Evolutionary conservation across 2,888 invertebrate genomes (phyloP).

Genomic region (Acleris cristana): DNA sequence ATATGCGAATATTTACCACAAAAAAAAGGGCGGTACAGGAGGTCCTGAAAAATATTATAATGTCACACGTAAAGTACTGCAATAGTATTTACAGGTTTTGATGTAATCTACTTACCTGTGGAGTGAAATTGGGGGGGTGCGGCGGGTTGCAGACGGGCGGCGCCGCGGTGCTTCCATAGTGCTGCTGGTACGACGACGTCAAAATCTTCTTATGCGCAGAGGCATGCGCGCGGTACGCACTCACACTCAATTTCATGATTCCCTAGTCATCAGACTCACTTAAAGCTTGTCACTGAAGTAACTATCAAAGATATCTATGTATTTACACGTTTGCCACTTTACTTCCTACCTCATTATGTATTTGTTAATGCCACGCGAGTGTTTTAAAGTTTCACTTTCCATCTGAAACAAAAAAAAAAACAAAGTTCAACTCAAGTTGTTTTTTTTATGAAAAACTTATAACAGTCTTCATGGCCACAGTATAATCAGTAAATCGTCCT

Average conservation of each 20-base stretch:
- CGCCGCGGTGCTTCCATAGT: slow-evolving; percentile 90
- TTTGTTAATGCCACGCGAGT: background rate
- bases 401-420: slow-evolving; percentile 29
- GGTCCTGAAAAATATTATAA: too few relatives aligned
- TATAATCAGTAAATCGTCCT: too few relatives aligned
- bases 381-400: slow-evolving; percentile 10
- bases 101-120: slow-evolving; percentile 59
- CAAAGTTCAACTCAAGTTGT: too few relatives aligned
- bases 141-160: slow-evolving; percentile 80
- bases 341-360: slow-evolving; percentile 29
- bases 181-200: slow-evolving; percentile 89
- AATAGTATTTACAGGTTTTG: too few relatives aligned
- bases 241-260: slow-evolving; percentile 93
- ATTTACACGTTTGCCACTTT: slow-evolving; percentile 16
- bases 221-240: slow-evolving; percentile 94
- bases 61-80: too few relatives aligned
- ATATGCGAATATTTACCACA: too few relatives aligned
- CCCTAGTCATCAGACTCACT: slow-evolving; percentile 9
- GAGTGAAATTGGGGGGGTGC: slow-evolving; percentile 71
- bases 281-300: background rate
- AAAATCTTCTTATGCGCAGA: slow-evolving; percentile 95
- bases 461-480: too few relatives aligned
- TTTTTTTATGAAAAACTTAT: background rate
- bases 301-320: slow-evolving; percentile 4
- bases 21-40: too few relatives aligned